Evolutionary conservation across 2,797 vertebrate genomes (phyloP), one percentile per base, ranked within the genome.

Genomic region (Pygocentrus nattereri): DNA sequence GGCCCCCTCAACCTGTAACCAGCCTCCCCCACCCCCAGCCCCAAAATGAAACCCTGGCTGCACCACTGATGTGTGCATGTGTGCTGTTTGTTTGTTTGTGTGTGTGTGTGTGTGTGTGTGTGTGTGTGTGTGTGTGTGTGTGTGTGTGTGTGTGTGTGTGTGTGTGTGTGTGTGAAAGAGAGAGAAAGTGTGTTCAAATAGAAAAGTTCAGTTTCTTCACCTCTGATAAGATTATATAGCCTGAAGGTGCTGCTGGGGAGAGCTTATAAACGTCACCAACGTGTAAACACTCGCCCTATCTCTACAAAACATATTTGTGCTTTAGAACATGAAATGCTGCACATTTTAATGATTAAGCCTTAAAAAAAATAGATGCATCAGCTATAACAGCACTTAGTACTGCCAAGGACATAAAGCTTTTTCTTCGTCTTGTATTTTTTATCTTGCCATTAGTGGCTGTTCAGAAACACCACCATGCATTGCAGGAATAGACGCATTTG

Each of bases 291-390:
- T 21, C 38, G 59, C 54, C 7, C 50, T 83, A 83, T 86, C 82
- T 79, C 52, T 47, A 30, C 49, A 67, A 56, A 81, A 76, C 70
- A 82, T 85, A 82, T 82, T 86, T 84, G 15, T 58, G 58, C 83
- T 81, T 74, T 52, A 70, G 50, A 82, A 52, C 61, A 82, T 72
- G 61, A 81, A 82, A 65, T 76, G 65, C 54, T 61, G 47, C 49
- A 50, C 50, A 71, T 78, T 84, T 71, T 69, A 41, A 61, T 52
- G 61, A 83, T 68, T 62, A 83, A 79, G 65, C 16, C 47, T 54
- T n/a, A 21, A 54, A 67, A 54, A 70, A 80, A 74, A n/a, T 18
- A 79, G 56, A 78, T 74, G 30, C 64, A 61, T 54, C 65, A 56
- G 49, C 74, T 81, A 71, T 11, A 56, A 41, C 19, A 61, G 44